These are phyloP conservation scores for Pseudonaja textilis DNA, from an alignment of 2,113 vertebrate genomes.

Conservation along the genomic window DNA sequence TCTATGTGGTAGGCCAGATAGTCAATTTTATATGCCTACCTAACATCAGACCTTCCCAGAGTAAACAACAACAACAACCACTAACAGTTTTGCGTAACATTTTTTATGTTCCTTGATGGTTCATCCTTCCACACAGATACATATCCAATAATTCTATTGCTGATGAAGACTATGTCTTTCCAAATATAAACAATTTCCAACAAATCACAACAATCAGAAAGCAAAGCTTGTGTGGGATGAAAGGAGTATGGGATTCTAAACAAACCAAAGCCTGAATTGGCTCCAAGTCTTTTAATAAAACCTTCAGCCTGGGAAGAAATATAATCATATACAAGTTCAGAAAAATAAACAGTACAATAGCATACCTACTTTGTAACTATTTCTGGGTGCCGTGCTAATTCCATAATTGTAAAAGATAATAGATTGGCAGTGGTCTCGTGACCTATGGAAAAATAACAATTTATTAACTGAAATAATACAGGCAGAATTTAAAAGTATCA, in stretches of 20 bases:
- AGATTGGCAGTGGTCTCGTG: constrained; percentile 91
- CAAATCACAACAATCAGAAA: background rate
- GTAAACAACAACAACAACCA: background rate
- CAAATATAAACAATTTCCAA: background rate
- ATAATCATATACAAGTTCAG: background rate
- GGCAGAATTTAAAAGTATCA: background rate
- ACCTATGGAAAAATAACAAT: constrained; percentile 64
- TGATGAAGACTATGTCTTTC: background rate
- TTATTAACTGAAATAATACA: constrained; percentile 11
- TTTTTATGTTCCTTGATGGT: background rate
- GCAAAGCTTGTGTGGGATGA: background rate
- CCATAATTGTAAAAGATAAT: constrained; percentile 85
- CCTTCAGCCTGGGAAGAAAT: background rate
- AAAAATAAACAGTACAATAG: background rate
- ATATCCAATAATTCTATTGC: background rate
- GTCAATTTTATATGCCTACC: background rate
- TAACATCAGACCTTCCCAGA: background rate
- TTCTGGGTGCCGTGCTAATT: constrained; percentile 82
- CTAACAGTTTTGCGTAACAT: background rate
- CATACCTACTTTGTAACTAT: constrained; percentile 77
- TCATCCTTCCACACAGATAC: background rate
- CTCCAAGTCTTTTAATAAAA: background rate
- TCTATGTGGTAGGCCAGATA: background rate
- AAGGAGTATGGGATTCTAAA: background rate
- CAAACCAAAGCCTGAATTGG: background rate